Evolutionary conservation across 1,140 invertebrate genomes (phyloP).

Genomic region (Dinoponera quadriceps): DNA sequence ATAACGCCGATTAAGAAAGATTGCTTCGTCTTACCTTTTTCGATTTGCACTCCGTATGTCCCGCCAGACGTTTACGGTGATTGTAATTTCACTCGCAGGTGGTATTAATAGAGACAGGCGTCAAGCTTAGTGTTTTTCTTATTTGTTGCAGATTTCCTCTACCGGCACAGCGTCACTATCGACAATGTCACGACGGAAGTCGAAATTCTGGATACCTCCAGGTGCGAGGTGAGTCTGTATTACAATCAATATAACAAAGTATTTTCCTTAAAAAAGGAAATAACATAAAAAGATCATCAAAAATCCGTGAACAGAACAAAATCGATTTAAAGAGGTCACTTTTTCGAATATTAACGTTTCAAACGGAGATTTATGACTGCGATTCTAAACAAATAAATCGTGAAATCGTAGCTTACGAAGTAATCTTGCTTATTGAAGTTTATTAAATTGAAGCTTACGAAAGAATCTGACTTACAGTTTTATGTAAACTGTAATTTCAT

Average conservation of each 20-base stretch:
- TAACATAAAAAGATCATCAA: neutral
- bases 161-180: conserved; percentile 91
- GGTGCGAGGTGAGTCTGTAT: conserved; percentile 89
- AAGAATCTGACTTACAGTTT: too few relatives aligned
- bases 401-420: too few relatives aligned
- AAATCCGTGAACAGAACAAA: neutral
- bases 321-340: conserved; percentile 1
- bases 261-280: neutral
- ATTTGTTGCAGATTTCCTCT: conserved; percentile 91
- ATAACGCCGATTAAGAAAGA: conserved; percentile 22
- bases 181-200: conserved; percentile 92
- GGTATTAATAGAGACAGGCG: neutral
- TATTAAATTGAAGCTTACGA: too few relatives aligned
- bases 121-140: conserved; percentile 44
- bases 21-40: neutral
- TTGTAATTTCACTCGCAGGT: conserved; percentile 38
- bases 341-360: neutral
- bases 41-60: neutral
- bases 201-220: conserved; percentile 93
- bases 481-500: too few relatives aligned
- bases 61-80: conserved; percentile 4
- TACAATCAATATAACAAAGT: conserved; percentile 16
- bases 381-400: too few relatives aligned
- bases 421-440: too few relatives aligned
- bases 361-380: neutral